Percentiles rank a stretch among this genome's conserved stretches.
Conservation (phyloP, 2,888 invertebrate species). For the Epistrophella euchroma region DNA sequence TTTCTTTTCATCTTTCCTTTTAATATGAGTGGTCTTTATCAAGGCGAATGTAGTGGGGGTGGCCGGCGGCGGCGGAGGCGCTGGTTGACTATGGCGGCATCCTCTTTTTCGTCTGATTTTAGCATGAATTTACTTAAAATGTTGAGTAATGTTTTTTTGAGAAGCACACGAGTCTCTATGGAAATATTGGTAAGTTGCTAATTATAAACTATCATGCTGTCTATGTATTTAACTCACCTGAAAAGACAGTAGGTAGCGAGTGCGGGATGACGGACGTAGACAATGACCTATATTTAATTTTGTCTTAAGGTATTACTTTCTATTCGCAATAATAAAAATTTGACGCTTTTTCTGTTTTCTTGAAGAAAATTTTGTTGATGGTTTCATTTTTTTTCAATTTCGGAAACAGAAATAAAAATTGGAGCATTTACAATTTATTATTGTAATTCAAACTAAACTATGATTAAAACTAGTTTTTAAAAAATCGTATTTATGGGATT, state of each 20-base stretch:
- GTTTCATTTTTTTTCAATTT: no score
- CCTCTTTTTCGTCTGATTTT: slow-evolving; percentile 12
- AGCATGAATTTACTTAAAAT: slow-evolving; percentile 43
- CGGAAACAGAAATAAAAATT: no score
- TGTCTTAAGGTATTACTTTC: background rate
- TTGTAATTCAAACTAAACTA: no score
- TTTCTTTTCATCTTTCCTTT: slow-evolving; percentile 56
- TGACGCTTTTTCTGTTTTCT: background rate
- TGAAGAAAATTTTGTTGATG: no score
- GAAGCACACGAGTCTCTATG: slow-evolving; percentile 49
- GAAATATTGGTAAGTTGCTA: slow-evolving; percentile 50
- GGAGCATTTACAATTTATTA: no score
- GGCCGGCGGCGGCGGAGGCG: background rate
- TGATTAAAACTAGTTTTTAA: no score
- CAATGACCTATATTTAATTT: slow-evolving; percentile 56
- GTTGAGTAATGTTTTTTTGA: slow-evolving; percentile 53
- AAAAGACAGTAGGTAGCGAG: slow-evolving; percentile 10
- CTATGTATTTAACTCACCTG: slow-evolving; percentile 46
- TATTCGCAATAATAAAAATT: background rate
- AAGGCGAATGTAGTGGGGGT: background rate
- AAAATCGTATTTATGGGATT: no score
- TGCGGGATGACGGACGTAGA: slow-evolving; percentile 33
- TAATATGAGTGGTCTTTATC: slow-evolving; percentile 37
- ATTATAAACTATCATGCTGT: slow-evolving; percentile 40
- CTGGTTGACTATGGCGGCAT: background rate